These are phyloP conservation scores for Atractosteus spatula DNA, from an alignment of 2,113 vertebrate genomes.

Conservation along the genomic window DNA sequence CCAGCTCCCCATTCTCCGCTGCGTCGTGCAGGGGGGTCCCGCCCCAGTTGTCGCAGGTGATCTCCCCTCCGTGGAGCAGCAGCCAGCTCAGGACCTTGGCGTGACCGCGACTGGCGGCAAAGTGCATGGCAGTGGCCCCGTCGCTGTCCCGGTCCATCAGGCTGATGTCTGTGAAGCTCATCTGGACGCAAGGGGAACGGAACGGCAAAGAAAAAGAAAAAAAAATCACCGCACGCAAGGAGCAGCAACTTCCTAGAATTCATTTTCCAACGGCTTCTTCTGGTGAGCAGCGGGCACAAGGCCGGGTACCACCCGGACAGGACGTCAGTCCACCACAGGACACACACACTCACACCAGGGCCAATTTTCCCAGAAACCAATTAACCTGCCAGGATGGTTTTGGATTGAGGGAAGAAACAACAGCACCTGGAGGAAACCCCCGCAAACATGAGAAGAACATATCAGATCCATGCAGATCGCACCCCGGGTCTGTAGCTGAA, in stretches of 20 bases:
- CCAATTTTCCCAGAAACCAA: too few species aligned
- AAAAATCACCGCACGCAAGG: background rate
- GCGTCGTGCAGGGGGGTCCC: conserved; percentile 91
- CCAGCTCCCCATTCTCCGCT: conserved; percentile 91
- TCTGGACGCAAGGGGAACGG: conserved; percentile 50
- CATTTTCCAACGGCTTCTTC: too few species aligned
- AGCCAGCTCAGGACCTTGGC: conserved; percentile 96
- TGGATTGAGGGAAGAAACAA: too few species aligned
- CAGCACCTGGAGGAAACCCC: too few species aligned
- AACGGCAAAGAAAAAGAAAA: background rate
- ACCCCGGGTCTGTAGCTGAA: too few species aligned
- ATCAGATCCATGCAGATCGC: too few species aligned
- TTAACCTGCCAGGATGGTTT: too few species aligned
- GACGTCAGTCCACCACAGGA: too few species aligned
- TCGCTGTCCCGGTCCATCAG: conserved; percentile 79
- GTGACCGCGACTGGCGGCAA: conserved; percentile 89
- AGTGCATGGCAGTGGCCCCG: conserved; percentile 94
- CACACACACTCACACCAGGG: too few species aligned
- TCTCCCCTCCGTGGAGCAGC: conserved; percentile 90
- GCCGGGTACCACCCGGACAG: too few species aligned
- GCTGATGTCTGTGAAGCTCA: conserved; percentile 83
- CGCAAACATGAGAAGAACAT: too few species aligned
- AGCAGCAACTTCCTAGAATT: background rate
- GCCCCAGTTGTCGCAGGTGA: conserved; percentile 81
- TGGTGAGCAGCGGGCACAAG: too few species aligned